phyloP scores from a whole-genome alignment of 2,888 invertebrate genomes.

The Bibio marci region DNA sequence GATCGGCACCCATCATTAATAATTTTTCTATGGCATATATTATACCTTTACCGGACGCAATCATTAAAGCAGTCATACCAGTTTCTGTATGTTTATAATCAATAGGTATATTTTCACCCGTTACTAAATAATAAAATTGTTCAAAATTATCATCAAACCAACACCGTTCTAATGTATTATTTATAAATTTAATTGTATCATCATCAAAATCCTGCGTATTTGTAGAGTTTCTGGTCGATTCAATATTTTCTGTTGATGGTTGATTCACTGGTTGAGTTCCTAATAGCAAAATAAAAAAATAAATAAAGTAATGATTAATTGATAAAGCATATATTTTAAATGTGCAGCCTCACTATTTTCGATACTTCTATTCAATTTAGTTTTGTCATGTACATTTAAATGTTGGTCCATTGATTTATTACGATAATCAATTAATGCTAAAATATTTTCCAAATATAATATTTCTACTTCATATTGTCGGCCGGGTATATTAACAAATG shows the following conservation, averaged over 20 bases:
- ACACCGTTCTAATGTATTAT: constrained; percentile 38
- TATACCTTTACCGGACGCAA: constrained; percentile 56
- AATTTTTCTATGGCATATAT: constrained; percentile 49
- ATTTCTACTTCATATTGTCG: constrained; percentile 55
- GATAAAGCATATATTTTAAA: too few species aligned
- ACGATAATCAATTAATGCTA: constrained; percentile 40
- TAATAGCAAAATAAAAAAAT: too few species aligned
- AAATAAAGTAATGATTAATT: too few species aligned
- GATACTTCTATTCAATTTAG: too few species aligned
- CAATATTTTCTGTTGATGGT: too few species aligned
- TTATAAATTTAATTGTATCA: constrained; percentile 19
- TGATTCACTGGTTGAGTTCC: too few species aligned
- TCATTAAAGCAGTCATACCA: constrained; percentile 57
- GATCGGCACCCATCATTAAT: constrained; percentile 44
- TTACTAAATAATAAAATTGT: constrained; percentile 58
- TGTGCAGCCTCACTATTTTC: too few species aligned
- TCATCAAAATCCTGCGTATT: too few species aligned
- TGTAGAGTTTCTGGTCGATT: constrained; percentile 11
- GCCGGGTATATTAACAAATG: constrained; percentile 61
- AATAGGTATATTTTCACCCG: constrained; percentile 59
- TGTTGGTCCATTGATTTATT: constrained; percentile 28
- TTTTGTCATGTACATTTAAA: too few species aligned
- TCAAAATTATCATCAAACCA: constrained; percentile 44
- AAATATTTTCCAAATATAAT: constrained; percentile 64
- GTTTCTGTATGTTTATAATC: constrained; percentile 50